phyloP scores from a whole-genome alignment of 2,888 invertebrate genomes.

The Sacculina carcini region DNA sequence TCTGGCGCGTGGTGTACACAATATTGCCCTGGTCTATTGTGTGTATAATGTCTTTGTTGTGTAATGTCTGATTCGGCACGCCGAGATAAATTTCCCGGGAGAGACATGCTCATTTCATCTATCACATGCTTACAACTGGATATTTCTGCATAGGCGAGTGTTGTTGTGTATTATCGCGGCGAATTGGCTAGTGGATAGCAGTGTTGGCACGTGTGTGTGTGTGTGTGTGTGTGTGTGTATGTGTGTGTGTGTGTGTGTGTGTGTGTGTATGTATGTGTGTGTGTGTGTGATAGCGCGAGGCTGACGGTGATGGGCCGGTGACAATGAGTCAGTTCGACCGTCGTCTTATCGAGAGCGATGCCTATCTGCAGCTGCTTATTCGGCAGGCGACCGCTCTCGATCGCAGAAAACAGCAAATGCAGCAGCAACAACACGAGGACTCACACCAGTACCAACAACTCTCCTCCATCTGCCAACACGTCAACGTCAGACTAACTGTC shows the following conservation, averaged over 20 bases:
- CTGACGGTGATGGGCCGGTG: conserved; percentile 29
- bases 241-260: neutral
- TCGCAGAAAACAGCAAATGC: no score
- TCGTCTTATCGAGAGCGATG: conserved; percentile 79
- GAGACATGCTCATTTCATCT: neutral
- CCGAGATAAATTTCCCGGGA: no score
- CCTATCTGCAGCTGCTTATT: conserved; percentile 81
- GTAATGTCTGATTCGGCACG: no score
- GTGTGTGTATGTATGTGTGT: neutral
- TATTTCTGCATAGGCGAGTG: neutral
- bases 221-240: neutral
- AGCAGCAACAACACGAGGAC: no score
- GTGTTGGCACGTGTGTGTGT: no score
- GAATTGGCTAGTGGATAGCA: neutral
- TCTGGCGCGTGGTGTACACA: no score
- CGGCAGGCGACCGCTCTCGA: conserved; percentile 45
- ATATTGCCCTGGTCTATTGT: no score
- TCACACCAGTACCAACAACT: neutral
- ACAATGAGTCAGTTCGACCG: conserved; percentile 47
- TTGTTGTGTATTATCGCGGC: neutral
- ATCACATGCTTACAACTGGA: neutral
- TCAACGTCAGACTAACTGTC: conserved; percentile 1
- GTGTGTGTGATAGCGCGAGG: conserved; percentile 32
- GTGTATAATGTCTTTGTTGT: no score
- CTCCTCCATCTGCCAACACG: neutral